Conservation (phyloP, 2,113 vertebrate species). For the Campylorhamphus procurvoides region DNA sequence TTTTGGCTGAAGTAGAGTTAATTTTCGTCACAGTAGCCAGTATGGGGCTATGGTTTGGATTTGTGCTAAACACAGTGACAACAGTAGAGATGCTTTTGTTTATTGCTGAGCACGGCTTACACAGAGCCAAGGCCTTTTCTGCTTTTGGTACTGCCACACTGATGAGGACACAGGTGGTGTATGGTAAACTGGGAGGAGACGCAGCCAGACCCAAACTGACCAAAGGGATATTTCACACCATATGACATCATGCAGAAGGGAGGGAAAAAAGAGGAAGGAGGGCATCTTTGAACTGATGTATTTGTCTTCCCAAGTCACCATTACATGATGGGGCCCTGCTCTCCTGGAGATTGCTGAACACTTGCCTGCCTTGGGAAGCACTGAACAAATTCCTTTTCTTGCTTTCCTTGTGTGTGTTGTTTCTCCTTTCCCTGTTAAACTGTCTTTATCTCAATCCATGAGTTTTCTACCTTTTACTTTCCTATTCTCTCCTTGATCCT, state of each 20-base stretch:
- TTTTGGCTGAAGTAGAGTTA: not conserved
- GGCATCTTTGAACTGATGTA: not conserved
- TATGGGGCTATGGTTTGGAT: not conserved
- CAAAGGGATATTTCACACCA: not conserved
- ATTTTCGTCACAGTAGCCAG: not conserved
- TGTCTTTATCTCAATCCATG: not conserved
- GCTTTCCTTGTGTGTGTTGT: not conserved
- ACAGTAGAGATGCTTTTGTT: not conserved
- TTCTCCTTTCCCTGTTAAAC: not conserved
- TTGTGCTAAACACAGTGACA: not conserved
- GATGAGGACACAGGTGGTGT: fast-evolving
- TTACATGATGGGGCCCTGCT: not conserved
- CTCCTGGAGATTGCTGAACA: not conserved
- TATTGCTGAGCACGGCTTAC: not conserved
- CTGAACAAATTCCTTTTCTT: not conserved
- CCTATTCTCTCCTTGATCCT: fast-evolving
- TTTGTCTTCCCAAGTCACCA: not conserved
- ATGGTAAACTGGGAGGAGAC: not conserved
- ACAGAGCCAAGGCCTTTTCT: not conserved
- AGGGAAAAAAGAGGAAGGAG: not conserved
- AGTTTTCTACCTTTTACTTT: not conserved
- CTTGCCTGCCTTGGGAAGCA: not conserved
- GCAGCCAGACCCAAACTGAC: not conserved
- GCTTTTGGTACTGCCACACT: not conserved
- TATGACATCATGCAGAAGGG: fast-evolving